Base-by-base conservation (phyloP, 1,140 invertebrate species). In the Drosophila carrolli region DNA sequence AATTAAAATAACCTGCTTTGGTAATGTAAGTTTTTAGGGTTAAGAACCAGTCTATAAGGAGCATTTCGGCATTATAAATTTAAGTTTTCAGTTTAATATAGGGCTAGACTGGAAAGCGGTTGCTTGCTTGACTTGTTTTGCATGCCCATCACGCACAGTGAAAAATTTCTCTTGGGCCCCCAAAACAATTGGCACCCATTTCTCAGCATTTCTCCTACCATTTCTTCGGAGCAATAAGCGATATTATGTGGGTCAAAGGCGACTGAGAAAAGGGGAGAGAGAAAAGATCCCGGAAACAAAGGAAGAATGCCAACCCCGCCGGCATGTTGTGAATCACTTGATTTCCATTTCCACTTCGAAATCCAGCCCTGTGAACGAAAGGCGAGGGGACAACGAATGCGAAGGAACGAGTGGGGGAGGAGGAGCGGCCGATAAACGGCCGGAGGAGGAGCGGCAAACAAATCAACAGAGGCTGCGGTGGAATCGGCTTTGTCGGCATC, bases 291-390 rank as follows among this genome's bases (percentile, higher is more conserved):
- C 41, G 59, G 23, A 41, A 58, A 59, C 78, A 67, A 81, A 61
- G 48, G 67, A 77, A 57, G 40, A 62, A 72, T 41, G 67, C 47
- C 51, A 66, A 71, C 47, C 61, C 70, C 67, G 40, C 70, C 67
- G 67, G 67, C 70, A 46, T 73, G 55, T 71, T 44, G 59, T 73
- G 70, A 73, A 73, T 73, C 70, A 73, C 62, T 68, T 67, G 61
- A 54, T 48, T 50, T 65, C 46, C 11, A 48, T 7, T 23, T 47
- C 46, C 46, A 48, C 46, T 10, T 50, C 27, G 14, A 1, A 11
- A 9, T 16, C 13, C 29, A 51, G 23, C 13, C 23, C 27, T 44
- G 11, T 16, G 11, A 37, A 46, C 32, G 58, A 16, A 40, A 27
- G 59, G 29, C 16, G n/a, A 32, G 29, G 29, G 29, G 29, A 32